Conservation (phyloP, 2,113 vertebrate species). For the Syngnathus typhle region DNA sequence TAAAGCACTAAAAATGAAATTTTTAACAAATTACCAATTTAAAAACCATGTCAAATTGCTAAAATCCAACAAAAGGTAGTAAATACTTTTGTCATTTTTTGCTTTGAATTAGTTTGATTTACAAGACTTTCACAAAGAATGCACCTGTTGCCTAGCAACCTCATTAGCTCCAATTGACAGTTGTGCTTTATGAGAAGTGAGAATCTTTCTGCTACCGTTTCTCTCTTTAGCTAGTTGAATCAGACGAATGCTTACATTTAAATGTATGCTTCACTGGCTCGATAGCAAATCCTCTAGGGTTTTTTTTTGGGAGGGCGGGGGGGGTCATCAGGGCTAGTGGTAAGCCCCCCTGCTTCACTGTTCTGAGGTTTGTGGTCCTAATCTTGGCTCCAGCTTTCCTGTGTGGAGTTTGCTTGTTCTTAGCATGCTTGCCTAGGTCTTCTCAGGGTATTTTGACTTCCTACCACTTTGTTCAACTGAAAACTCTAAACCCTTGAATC, state of each 20-base stretch:
- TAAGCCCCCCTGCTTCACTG: neutral
- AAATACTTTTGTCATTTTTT: neutral
- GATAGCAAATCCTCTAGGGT: too few relatives aligned
- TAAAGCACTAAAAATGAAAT: neutral
- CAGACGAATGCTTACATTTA: too few relatives aligned
- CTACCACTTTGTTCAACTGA: too few relatives aligned
- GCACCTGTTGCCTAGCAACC: slow-evolving; percentile 3
- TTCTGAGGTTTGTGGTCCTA: neutral
- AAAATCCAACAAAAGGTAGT: neutral
- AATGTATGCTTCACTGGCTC: too few relatives aligned
- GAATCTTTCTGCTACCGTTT: neutral
- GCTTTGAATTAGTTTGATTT: neutral
- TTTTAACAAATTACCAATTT: neutral
- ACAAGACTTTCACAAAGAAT: neutral
- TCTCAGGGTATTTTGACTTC: too few relatives aligned
- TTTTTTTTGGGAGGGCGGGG: too few relatives aligned
- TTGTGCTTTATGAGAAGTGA: neutral
- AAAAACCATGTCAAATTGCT: neutral
- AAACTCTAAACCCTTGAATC: too few relatives aligned
- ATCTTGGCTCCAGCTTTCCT: too few relatives aligned
- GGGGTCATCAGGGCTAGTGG: neutral
- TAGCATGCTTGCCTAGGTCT: too few relatives aligned
- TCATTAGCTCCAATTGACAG: neutral
- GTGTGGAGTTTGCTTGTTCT: too few relatives aligned
- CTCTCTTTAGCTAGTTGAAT: neutral